These are phyloP conservation scores for Galerucella nymphaeae DNA, from an alignment of 2,888 invertebrate genomes.

Conservation along the genomic window DNA sequence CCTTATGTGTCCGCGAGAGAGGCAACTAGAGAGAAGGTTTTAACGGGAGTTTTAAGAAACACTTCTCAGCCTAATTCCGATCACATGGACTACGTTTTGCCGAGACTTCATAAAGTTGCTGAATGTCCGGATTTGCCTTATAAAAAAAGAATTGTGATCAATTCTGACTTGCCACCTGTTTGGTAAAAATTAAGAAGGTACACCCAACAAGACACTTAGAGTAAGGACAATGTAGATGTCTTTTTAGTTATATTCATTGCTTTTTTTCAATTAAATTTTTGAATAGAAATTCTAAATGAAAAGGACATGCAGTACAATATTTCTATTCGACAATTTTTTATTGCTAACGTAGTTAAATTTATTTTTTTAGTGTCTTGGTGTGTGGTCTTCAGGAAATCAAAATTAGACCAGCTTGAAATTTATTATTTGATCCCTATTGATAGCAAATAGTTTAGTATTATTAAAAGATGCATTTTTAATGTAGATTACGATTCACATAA, in stretches of 20 bases:
- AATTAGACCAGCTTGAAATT: neutral
- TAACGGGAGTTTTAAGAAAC: slow-evolving; percentile 70
- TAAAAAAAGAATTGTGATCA: slow-evolving; percentile 67
- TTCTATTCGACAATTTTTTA: neutral
- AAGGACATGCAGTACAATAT: neutral
- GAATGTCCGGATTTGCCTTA: slow-evolving; percentile 64
- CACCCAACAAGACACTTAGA: slow-evolving; percentile 23
- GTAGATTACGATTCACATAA: slow-evolving; percentile 13
- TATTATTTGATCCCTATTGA: slow-evolving; percentile 22
- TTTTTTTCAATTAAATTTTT: neutral
- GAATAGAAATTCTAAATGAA: neutral
- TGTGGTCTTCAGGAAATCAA: neutral
- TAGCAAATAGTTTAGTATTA: slow-evolving; percentile 25
- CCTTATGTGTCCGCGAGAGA: slow-evolving; percentile 78
- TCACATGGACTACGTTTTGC: slow-evolving; percentile 73
- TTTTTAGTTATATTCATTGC: neutral
- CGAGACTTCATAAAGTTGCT: slow-evolving; percentile 70
- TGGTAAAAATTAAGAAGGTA: slow-evolving; percentile 44
- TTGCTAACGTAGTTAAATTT: no score
- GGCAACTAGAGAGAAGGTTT: slow-evolving; percentile 73
- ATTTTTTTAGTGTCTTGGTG: neutral
- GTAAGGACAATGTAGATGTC: neutral
- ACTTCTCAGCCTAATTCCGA: slow-evolving; percentile 68
- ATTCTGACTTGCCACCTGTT: slow-evolving; percentile 60
- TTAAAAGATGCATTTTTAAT: slow-evolving; percentile 24